Conservation (phyloP, 2,113 vertebrate species). For the Panthera uncia region DNA sequence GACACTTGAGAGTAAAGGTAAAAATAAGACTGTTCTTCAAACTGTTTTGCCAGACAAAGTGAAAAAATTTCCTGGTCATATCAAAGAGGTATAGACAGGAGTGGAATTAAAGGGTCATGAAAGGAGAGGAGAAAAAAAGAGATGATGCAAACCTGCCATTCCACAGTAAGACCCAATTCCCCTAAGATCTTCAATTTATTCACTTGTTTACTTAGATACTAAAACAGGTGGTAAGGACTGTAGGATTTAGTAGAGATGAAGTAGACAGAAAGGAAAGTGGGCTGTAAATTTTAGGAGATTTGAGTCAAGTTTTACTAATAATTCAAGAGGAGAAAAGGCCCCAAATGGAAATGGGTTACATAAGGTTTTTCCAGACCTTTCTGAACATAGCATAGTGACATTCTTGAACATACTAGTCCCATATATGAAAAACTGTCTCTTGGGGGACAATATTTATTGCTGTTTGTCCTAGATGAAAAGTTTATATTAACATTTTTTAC, state of each 20-base stretch:
- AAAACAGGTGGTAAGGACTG: neutral
- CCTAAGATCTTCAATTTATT: neutral
- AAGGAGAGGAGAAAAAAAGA: neutral
- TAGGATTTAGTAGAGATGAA: neutral
- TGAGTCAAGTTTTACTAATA: conserved; percentile 1
- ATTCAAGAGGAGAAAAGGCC: neutral
- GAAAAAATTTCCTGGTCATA: neutral
- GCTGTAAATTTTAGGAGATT: neutral
- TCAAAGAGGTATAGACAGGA: neutral
- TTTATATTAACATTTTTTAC: neutral
- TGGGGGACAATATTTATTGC: neutral
- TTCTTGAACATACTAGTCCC: neutral
- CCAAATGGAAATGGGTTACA: neutral
- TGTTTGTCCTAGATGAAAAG: neutral
- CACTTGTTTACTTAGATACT: neutral
- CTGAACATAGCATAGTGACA: neutral
- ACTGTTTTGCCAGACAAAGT: neutral
- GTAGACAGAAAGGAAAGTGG: neutral
- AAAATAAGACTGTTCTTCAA: neutral
- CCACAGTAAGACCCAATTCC: neutral
- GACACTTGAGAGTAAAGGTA: neutral
- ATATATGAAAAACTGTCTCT: neutral
- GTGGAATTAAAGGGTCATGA: neutral
- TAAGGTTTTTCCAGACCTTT: neutral
- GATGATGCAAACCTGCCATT: neutral